A percentile compares a stretch with the other conserved stretches of the same genome.
These are phyloP conservation scores for Porites australiensis DNA, from an alignment of 64 coral and sea anemone genomes.

Conservation along the genomic window DNA sequence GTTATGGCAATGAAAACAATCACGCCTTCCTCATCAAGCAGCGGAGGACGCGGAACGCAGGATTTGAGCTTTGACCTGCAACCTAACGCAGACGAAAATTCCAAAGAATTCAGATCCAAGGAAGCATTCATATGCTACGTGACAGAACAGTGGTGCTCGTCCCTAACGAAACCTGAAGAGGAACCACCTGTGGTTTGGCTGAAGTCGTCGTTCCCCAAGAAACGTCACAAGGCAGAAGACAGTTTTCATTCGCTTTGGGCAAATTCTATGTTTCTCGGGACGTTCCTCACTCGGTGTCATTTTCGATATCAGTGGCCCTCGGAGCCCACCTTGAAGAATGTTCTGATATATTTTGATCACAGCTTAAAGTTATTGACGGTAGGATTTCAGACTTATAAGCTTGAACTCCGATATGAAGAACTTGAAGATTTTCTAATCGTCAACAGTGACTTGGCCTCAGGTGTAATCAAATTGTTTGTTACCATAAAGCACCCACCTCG, in stretches of 20 bases:
- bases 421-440: slow-evolving; percentile 78
- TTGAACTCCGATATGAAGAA: slow-evolving; percentile 84
- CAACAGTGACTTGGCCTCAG: not conserved
- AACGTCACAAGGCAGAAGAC: not conserved
- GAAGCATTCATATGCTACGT: slow-evolving; percentile 48
- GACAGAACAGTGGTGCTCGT: slow-evolving; percentile 23
- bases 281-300: slow-evolving; percentile 59
- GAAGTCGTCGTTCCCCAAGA: not conserved
- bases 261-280: slow-evolving; percentile 60
- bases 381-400: slow-evolving; percentile 59
- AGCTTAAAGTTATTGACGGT: slow-evolving; percentile 72
- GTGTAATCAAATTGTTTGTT: slow-evolving; percentile 6
- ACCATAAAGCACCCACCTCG: slow-evolving; percentile 35
- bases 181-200: slow-evolving; percentile 50
- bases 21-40: not conserved
- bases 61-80: slow-evolving; percentile 26
- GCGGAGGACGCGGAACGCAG: not conserved
- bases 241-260: slow-evolving; percentile 48
- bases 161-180: not conserved
- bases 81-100: not conserved
- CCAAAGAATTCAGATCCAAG: slow-evolving; percentile 32
- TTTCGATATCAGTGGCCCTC: slow-evolving; percentile 75
- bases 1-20: not conserved
- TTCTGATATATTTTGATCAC: slow-evolving; percentile 83
- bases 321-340: not conserved